Percentiles rank a stretch among this genome's conserved stretches.
Conservation (phyloP, 1,140 invertebrate species). For the Bemisia tabaci region DNA sequence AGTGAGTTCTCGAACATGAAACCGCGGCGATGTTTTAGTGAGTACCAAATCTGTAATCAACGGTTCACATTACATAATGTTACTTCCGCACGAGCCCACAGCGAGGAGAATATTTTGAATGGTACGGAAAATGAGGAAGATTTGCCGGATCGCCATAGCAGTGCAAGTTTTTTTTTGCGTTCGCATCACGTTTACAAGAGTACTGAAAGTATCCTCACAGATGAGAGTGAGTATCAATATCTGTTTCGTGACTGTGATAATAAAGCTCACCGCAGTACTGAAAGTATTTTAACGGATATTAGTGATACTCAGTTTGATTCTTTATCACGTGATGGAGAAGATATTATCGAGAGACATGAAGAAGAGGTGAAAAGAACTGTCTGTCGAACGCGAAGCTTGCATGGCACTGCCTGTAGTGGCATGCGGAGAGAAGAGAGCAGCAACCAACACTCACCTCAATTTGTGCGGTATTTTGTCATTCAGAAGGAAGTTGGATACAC, state of each 20-base stretch:
- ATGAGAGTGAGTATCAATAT: conserved; percentile 50
- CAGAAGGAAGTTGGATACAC: conserved; percentile 8
- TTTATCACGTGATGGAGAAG: conserved; percentile 37
- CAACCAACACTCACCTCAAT: background rate
- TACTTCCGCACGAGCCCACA: conserved; percentile 28
- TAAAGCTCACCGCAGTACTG: conserved; percentile 30
- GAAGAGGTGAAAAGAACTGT: conserved; percentile 27
- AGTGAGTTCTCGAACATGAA: conserved; percentile 43
- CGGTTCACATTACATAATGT: conserved; percentile 17
- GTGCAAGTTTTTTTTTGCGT: conserved; percentile 37
- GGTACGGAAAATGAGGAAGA: conserved; percentile 45
- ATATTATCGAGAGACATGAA: conserved; percentile 25
- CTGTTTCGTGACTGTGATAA: conserved; percentile 27
- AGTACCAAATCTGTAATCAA: conserved; percentile 43
- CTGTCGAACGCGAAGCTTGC: conserved; percentile 35
- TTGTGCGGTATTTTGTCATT: conserved; percentile 8
- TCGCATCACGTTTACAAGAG: conserved; percentile 40
- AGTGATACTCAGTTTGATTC: conserved; percentile 45
- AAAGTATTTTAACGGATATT: conserved; percentile 35
- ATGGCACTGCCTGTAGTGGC: conserved; percentile 30
- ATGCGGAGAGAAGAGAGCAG: conserved; percentile 13
- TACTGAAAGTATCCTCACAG: conserved; percentile 60
- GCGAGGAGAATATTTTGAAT: conserved; percentile 61
- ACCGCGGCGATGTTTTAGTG: conserved; percentile 50
- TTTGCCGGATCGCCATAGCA: conserved; percentile 36